phyloP scores from a whole-genome alignment of 2,888 invertebrate species.

The Lottia gigantea region DNA sequence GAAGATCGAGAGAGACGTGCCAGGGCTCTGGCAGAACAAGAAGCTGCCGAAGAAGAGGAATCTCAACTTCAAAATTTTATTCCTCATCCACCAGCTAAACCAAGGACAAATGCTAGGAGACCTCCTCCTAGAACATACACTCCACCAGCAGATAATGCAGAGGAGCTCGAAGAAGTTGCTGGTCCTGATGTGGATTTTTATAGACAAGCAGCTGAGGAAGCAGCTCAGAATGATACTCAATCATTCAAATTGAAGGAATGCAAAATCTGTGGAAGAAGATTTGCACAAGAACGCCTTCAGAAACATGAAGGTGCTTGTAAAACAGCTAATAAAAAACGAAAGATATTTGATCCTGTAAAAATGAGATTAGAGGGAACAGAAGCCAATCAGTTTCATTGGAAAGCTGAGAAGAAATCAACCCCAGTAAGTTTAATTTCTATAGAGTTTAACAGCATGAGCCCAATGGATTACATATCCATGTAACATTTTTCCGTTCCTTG shows the following conservation, averaged over 20 bases:
- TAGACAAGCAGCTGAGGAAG: slow-evolving; percentile 37
- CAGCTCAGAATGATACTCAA: slow-evolving; percentile 34
- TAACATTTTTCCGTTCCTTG: too few relatives aligned
- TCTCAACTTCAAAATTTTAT: slow-evolving; percentile 5
- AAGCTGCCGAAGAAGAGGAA: background rate
- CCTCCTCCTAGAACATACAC: background rate
- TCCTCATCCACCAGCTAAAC: background rate
- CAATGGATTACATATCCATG: too few relatives aligned
- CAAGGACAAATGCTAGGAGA: background rate
- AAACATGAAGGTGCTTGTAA: slow-evolving; percentile 61
- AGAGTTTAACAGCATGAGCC: too few relatives aligned
- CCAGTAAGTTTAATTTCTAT: slow-evolving; percentile 32
- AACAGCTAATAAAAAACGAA: slow-evolving; percentile 56
- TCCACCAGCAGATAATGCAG: background rate
- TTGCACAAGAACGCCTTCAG: slow-evolving; percentile 79
- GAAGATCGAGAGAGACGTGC: background rate
- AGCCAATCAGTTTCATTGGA: slow-evolving; percentile 79
- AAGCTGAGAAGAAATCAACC: slow-evolving; percentile 23
- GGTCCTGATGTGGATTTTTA: slow-evolving; percentile 27
- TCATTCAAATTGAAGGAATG: slow-evolving; percentile 73
- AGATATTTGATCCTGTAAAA: slow-evolving; percentile 62
- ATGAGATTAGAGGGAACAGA: slow-evolving; percentile 83
- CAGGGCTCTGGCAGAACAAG: background rate
- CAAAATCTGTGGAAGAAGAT: slow-evolving; percentile 81
- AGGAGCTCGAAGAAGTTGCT: background rate